These are phyloP conservation scores for Cyclura pinguis DNA, from an alignment of 2,797 vertebrate species.

Conservation along the genomic window DNA sequence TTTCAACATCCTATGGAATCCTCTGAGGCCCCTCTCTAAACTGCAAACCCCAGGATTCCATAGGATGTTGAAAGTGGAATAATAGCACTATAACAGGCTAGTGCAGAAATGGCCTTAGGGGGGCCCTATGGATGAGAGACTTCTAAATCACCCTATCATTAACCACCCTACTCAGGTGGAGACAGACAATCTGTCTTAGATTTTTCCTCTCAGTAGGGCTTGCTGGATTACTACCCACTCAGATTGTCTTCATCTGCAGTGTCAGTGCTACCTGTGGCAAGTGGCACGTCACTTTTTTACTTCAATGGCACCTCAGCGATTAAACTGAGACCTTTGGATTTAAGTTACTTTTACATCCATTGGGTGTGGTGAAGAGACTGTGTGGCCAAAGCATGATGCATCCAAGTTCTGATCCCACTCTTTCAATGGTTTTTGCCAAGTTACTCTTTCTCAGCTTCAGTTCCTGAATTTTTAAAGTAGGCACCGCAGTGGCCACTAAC, in stretches of 20 bases:
- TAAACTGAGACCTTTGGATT: not conserved
- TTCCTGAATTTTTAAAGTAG: not conserved
- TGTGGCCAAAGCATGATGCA: not conserved
- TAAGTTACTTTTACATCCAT: not conserved
- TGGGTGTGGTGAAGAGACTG: not conserved
- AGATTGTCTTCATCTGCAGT: not conserved
- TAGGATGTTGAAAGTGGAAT: no score
- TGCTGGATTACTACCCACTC: not conserved
- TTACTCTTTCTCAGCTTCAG: not conserved
- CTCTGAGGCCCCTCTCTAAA: no score
- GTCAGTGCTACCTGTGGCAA: not conserved
- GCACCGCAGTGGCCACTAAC: not conserved
- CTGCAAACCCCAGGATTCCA: no score
- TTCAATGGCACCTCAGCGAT: not conserved
- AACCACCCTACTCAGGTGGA: not conserved
- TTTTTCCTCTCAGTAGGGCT: not conserved
- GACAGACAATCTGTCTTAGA: not conserved
- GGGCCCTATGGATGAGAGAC: no score
- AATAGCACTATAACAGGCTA: no score
- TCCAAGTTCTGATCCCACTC: not conserved
- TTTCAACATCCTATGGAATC: no score
- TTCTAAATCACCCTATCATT: no score
- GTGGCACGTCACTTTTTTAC: not conserved
- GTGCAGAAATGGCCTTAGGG: no score
- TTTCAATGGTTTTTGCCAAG: not conserved